Conservation (phyloP, 2,888 invertebrate species). For the Luperina nickerlii region DNA sequence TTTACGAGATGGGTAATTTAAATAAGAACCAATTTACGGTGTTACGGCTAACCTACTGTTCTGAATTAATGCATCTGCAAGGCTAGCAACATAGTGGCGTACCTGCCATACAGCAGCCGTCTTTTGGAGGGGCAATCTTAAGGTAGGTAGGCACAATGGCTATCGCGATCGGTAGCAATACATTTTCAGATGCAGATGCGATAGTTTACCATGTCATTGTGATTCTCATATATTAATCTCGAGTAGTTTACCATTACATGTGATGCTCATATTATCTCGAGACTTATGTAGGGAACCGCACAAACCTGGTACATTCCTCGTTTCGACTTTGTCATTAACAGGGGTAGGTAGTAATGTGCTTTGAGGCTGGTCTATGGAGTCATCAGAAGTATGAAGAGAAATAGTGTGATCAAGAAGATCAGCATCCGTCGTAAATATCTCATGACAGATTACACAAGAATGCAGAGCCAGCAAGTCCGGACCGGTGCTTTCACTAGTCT, state of each 20-base stretch:
- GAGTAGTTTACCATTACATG: too few relatives aligned
- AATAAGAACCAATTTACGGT: background rate
- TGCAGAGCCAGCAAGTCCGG: conserved; percentile 84
- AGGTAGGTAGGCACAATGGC: background rate
- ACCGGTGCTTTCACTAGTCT: conserved; percentile 69
- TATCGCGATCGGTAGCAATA: background rate
- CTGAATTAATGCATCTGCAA: background rate
- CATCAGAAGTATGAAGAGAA: conserved; percentile 80
- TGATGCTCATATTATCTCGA: background rate
- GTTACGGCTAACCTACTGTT: too few relatives aligned
- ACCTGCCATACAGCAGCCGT: background rate
- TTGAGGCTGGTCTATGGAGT: conserved; percentile 60
- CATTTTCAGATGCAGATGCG: background rate
- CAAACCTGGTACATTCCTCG: conserved; percentile 54
- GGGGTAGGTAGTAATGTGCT: conserved; percentile 24
- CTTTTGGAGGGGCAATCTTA: background rate
- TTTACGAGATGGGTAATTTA: background rate
- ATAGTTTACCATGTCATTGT: too few relatives aligned
- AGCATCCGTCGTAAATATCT: conserved; percentile 85
- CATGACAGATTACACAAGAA: conserved; percentile 86
- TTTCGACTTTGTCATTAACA: conserved; percentile 57
- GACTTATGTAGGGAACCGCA: background rate
- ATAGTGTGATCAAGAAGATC: conserved; percentile 87
- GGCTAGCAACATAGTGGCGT: background rate
- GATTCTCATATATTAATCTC: background rate